Evolutionary conservation across 2,888 invertebrate species (phyloP).

Genomic region (Amphipoea oculea): DNA sequence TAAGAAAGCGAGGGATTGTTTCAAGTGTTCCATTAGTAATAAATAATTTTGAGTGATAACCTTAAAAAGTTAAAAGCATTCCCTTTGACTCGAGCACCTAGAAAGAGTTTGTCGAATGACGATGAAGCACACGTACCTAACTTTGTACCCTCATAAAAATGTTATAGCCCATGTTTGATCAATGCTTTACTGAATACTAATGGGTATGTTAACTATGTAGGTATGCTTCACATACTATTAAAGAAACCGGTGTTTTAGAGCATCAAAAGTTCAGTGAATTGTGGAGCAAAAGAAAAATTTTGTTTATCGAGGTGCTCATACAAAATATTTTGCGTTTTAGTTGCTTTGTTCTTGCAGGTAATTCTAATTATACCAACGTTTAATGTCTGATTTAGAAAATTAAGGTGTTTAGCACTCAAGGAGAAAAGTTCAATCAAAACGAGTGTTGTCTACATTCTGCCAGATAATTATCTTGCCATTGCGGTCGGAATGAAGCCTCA

Average conservation of each 20-base stretch:
- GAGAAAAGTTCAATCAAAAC: constrained; percentile 38
- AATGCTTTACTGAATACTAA: constrained; percentile 52
- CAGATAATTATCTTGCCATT: constrained; percentile 66
- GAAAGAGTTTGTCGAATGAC: constrained; percentile 75
- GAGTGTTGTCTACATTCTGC: constrained; percentile 58
- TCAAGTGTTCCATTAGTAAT: constrained; percentile 85
- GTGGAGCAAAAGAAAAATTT: background rate
- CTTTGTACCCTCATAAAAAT: constrained; percentile 69
- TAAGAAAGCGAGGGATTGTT: constrained; percentile 72
- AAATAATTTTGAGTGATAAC: constrained; percentile 86
- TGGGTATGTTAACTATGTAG: constrained; percentile 24
- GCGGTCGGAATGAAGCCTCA: constrained; percentile 67
- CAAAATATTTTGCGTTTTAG: background rate
- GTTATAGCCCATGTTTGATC: constrained; percentile 59
- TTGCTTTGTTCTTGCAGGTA: background rate
- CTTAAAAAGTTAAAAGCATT: constrained; percentile 82
- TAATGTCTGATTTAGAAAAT: background rate
- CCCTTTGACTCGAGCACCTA: constrained; percentile 80
- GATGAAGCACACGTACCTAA: constrained; percentile 61
- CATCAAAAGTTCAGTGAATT: constrained; percentile 3
- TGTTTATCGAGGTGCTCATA: background rate
- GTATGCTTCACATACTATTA: constrained; percentile 21
- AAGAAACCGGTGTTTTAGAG: constrained; percentile 6
- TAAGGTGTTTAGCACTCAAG: constrained; percentile 4
- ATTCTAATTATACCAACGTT: background rate